phyloP scores from a whole-genome alignment of 2,888 invertebrate species.

The Caradrina clavipalpis region DNA sequence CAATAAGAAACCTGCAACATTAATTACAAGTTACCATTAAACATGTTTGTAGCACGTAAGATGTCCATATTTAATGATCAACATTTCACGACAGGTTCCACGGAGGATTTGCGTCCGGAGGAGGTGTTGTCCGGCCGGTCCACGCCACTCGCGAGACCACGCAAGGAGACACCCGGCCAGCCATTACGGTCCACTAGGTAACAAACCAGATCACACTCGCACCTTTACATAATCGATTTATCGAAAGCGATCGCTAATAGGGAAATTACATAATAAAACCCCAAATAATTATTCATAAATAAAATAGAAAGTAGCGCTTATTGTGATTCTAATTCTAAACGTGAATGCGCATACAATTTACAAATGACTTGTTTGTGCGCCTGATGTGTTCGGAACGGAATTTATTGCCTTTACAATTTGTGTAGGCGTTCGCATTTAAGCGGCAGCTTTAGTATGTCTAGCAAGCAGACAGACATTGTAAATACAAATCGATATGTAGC shows the following conservation, averaged over 20 bases:
- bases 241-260: slow-evolving; percentile 36
- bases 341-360: slow-evolving; percentile 10
- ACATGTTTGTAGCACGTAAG: slow-evolving; percentile 39
- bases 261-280: slow-evolving; percentile 50
- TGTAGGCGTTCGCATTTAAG: slow-evolving; percentile 52
- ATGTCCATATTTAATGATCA: slow-evolving; percentile 49
- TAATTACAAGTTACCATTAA: slow-evolving; percentile 37
- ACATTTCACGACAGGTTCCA: slow-evolving; percentile 78
- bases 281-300: slow-evolving; percentile 48
- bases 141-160: slow-evolving; percentile 93
- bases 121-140: slow-evolving; percentile 92
- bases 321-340: slow-evolving; percentile 39
- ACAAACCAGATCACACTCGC: slow-evolving; percentile 52
- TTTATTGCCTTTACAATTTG: slow-evolving; percentile 49
- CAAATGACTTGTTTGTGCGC: slow-evolving; percentile 26
- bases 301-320: slow-evolving; percentile 54
- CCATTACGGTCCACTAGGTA: slow-evolving; percentile 93
- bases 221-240: slow-evolving; percentile 47
- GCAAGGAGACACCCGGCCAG: slow-evolving; percentile 92
- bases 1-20: slow-evolving; percentile 23
- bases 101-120: slow-evolving; percentile 85
- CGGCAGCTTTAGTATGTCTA: slow-evolving; percentile 16
- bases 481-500: slow-evolving; percentile 34
- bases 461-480: slow-evolving; percentile 6
- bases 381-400: slow-evolving; percentile 18